phyloP scores from a whole-genome alignment of 2,888 invertebrate species.

The Tetragonisca angustula region DNA sequence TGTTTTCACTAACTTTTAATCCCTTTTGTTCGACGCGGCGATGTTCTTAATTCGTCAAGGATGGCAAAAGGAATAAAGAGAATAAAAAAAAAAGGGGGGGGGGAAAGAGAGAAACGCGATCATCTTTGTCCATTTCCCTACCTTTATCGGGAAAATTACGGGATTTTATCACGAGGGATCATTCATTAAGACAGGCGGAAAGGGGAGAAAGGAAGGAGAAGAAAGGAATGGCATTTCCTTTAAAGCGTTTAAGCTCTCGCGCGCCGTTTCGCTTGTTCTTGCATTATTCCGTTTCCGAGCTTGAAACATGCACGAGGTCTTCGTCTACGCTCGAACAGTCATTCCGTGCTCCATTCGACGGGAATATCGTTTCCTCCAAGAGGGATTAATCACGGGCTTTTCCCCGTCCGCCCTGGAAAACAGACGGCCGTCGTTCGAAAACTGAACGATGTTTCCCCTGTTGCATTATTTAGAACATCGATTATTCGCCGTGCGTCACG shows the following conservation, averaged over 20 bases:
- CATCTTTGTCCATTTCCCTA: slow-evolving; percentile 19
- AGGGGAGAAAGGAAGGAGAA: background rate
- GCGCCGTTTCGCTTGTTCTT: background rate
- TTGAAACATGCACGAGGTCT: slow-evolving; percentile 5
- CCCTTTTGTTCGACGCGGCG: slow-evolving; percentile 40
- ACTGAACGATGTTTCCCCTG: background rate
- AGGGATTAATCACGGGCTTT: background rate
- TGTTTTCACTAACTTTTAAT: slow-evolving; percentile 69
- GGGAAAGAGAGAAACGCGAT: slow-evolving; percentile 16
- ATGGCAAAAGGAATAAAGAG: background rate
- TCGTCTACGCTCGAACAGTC: background rate
- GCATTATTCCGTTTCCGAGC: background rate
- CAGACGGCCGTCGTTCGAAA: background rate
- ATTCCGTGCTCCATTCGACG: background rate
- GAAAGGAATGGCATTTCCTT: background rate
- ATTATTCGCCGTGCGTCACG: background rate
- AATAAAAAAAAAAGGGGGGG: background rate
- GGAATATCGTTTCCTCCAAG: background rate
- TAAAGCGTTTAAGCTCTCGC: background rate
- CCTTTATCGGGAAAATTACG: slow-evolving; percentile 36
- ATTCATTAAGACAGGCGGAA: background rate
- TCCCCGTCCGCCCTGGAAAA: background rate
- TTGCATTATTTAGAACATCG: background rate
- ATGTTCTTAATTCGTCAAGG: slow-evolving; percentile 48
- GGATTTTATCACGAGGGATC: slow-evolving; percentile 17